Base-by-base conservation (phyloP, 2,888 invertebrate species). In the Pelosia muscerda region DNA sequence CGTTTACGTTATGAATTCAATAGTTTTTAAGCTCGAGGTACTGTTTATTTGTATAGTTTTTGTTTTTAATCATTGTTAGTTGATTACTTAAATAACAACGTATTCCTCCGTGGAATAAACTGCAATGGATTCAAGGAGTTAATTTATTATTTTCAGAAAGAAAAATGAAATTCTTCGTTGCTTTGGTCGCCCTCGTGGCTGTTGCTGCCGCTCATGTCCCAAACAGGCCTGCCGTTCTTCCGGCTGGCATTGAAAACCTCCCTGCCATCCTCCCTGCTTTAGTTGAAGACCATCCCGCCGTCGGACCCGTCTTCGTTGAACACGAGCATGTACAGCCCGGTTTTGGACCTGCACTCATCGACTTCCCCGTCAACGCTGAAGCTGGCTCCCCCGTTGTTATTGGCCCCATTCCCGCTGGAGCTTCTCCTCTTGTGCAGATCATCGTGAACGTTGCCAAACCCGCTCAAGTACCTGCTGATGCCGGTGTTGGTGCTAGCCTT, bases 151-250 rank as follows among this genome's bases (percentile, higher is more conserved):
- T 38, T 59, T 49, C 61, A 61, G 61, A 25, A 28, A n/a, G 23
- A 60, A 59, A n/a, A 69, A 90, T 90, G 90, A 90, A 90, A 84
- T 86, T 84, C 84, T 78, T 88, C 81, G 66, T 88, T 58, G 87
- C 83, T 42, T 82, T 89, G 79, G 82, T 80, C 57, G 81, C 84
- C 68, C 60, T 87, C 69, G 78, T 84, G 66, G 86, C 85, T 72
- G 81, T 87, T 72, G 84, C 84, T 38, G 77, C 74, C 71, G 58
- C 68, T 85, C 68, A 86, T 15, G 15, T 4, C 2, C 75, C 60
- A 19, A 63, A 31, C 61, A 59, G 42, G 15, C 57, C 63, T 68
- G 76, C 76, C 77, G 77, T 80, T 65, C 65, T 78, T 75, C 80
- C 78, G 57, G 78, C 81, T 63, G 13, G 22, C 11, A 31, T 58